A percentile compares a stretch with the other conserved stretches of the same genome.
phyloP scores from a whole-genome alignment of 2,888 invertebrate species.

The Stenurella melanura region DNA sequence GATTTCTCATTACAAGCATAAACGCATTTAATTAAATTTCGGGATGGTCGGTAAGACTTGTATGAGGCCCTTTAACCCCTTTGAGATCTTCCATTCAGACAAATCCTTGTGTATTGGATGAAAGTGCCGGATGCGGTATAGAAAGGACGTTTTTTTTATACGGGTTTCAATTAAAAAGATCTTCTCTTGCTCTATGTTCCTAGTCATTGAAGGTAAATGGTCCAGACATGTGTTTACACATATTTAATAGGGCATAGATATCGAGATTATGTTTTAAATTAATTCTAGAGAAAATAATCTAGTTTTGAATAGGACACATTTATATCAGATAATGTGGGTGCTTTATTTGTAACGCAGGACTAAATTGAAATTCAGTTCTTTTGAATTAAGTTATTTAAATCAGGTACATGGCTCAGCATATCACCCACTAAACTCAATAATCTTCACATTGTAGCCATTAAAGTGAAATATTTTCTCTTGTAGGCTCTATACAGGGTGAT shows the following conservation, averaged over 20 bases:
- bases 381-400: background rate
- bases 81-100: slow-evolving; percentile 25
- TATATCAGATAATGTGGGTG: background rate
- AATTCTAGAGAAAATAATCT: background rate
- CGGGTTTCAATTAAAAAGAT: slow-evolving; percentile 35
- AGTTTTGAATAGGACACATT: background rate
- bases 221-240: slow-evolving; percentile 28
- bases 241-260: slow-evolving; percentile 10
- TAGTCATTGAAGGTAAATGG: slow-evolving; percentile 27
- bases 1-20: slow-evolving; percentile 20
- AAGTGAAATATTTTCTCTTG: too few relatives aligned
- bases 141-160: slow-evolving; percentile 25
- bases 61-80: slow-evolving; percentile 29
- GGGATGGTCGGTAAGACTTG: background rate
- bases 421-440: too few relatives aligned
- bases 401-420: background rate
- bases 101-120: background rate
- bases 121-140: slow-evolving; percentile 27
- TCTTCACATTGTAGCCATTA: too few relatives aligned
- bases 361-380: background rate
- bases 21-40: slow-evolving; percentile 34
- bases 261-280: background rate
- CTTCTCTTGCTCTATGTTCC: slow-evolving; percentile 24
- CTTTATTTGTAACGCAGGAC: background rate
- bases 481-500: too few relatives aligned